Evolutionary conservation across 2,888 invertebrate genomes (phyloP).

Genomic region (Pterostichus madidus): DNA sequence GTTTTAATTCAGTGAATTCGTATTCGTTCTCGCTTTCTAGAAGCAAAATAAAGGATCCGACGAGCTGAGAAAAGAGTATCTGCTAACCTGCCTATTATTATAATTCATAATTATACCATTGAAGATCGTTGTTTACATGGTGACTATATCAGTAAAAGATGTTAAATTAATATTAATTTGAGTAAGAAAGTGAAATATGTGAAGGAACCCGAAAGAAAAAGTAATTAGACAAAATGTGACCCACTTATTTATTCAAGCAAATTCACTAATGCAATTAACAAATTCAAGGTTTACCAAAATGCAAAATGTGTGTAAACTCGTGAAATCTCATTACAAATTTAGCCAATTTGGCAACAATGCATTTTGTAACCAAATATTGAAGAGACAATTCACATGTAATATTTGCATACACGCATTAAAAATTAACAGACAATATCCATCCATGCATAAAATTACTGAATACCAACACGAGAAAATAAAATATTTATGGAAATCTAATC

Average conservation of each 20-base stretch:
- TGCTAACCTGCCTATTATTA: too few species aligned
- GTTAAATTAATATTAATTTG: too few species aligned
- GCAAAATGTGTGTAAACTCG: conserved; percentile 41
- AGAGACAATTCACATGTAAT: conserved; percentile 22
- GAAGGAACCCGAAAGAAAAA: conserved; percentile 44
- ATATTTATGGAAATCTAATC: conserved; percentile 39
- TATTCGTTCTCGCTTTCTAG: too few species aligned
- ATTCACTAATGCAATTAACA: conserved; percentile 50
- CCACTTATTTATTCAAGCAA: conserved; percentile 61
- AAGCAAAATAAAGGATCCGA: too few species aligned
- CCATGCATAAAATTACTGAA: conserved; percentile 31
- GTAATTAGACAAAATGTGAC: conserved; percentile 65
- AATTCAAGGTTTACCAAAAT: conserved; percentile 57
- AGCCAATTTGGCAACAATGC: conserved; percentile 19
- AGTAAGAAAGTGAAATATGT: neutral
- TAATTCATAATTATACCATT: too few species aligned
- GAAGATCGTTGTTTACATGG: too few species aligned
- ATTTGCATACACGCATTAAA: conserved; percentile 35
- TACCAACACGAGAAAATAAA: conserved; percentile 22
- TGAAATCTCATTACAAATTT: conserved; percentile 11
- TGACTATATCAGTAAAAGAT: too few species aligned
- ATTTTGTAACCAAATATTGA: conserved; percentile 5
- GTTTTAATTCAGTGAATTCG: too few species aligned
- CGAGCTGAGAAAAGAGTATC: too few species aligned
- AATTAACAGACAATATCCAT: conserved; percentile 44